Percentiles rank a stretch among this genome's conserved stretches.
These are phyloP conservation scores for Drosophila histrio DNA, from an alignment of 2,888 invertebrate genomes.

Conservation along the genomic window DNA sequence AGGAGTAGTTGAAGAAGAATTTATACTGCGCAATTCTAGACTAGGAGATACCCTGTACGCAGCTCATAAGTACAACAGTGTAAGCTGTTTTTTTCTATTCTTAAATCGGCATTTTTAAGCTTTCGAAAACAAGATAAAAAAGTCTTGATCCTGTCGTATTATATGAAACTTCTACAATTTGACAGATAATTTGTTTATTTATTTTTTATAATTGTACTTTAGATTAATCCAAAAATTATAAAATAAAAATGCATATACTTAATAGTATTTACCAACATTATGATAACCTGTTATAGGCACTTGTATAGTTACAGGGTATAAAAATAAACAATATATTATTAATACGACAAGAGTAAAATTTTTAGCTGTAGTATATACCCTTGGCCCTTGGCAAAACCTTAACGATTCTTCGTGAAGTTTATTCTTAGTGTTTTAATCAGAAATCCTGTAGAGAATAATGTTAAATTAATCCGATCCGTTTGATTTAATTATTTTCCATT, in stretches of 20 bases:
- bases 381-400: background rate
- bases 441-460: background rate
- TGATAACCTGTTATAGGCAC: background rate
- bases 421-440: background rate
- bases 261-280: background rate
- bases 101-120: background rate
- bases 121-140: background rate
- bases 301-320: background rate
- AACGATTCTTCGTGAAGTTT: background rate
- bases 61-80: background rate
- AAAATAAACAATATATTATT: slow-evolving; percentile 43
- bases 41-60: slow-evolving; percentile 8
- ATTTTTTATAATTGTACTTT: no score
- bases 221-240: no score
- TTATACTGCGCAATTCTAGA: slow-evolving; percentile 8
- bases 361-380: slow-evolving; percentile 10
- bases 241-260: no score
- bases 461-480: no score
- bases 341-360: slow-evolving; percentile 36
- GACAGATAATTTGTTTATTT: no score
- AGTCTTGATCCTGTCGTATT: background rate
- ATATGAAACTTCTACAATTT: background rate
- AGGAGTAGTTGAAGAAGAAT: slow-evolving; percentile 24
- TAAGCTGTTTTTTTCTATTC: background rate
- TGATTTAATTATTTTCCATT: no score